Conservation (phyloP, 1,140 invertebrate species). For the Macrotrachela quadricornifera region DNA sequence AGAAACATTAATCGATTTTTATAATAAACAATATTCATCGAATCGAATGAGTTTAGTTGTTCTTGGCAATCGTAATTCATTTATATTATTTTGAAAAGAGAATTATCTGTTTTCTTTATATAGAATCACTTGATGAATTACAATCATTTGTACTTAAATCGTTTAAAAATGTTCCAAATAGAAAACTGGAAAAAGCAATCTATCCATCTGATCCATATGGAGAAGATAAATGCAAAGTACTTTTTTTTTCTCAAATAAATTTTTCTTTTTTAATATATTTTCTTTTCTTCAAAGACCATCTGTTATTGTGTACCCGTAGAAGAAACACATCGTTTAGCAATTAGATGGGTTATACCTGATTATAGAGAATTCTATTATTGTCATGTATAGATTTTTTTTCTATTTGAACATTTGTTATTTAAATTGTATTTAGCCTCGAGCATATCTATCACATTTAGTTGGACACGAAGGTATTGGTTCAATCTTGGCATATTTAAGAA, state of each 20-base stretch:
- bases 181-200: no score
- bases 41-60: conserved; percentile 71
- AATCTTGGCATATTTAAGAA: conserved; percentile 62
- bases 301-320: conserved; percentile 66
- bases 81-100: no score
- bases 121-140: conserved; percentile 66
- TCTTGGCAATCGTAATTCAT: no score
- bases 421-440: conserved; percentile 59
- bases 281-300: conserved; percentile 27
- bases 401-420: no score
- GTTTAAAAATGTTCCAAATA: conserved; percentile 57
- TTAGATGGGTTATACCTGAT: conserved; percentile 73
- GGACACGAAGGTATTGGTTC: conserved; percentile 88
- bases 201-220: no score
- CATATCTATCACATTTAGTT: conserved; percentile 52
- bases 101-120: no score
- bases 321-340: conserved; percentile 60
- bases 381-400: no score
- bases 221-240: no score
- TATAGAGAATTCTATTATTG: conserved; percentile 55
- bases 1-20: conserved; percentile 66
- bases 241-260: no score
- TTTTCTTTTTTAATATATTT: no score
- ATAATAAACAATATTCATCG: conserved; percentile 71
- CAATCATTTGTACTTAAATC: conserved; percentile 51